Evolutionary conservation across 1,140 invertebrate species (phyloP).

Genomic region (Mylabris phalerata): DNA sequence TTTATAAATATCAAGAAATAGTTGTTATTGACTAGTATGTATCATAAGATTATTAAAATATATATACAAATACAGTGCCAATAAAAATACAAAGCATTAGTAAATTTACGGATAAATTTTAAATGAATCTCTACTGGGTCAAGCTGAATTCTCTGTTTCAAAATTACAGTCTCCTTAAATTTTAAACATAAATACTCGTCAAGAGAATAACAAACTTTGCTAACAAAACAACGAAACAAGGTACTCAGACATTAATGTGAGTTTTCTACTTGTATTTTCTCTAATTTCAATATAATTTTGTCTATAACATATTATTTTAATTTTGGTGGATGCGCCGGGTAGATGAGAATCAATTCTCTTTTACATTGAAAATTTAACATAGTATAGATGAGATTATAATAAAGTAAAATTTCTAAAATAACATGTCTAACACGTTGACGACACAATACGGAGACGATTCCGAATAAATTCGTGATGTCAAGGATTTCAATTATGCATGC

Average conservation of each 20-base stretch:
- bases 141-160: slow-evolving; percentile 2
- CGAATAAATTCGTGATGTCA: slow-evolving; percentile 12
- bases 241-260: slow-evolving; percentile 6
- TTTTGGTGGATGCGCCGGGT: neutral
- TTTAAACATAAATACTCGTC: neutral
- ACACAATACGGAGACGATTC: neutral
- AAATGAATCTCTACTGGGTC: slow-evolving; percentile 6
- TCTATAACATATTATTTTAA: neutral
- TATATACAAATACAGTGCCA: too few relatives aligned
- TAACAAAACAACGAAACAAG: neutral
- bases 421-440: neutral
- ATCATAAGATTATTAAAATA: too few relatives aligned
- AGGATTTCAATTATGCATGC: slow-evolving; percentile 15
- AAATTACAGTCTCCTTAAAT: slow-evolving; percentile 1
- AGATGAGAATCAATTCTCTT: neutral
- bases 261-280: neutral
- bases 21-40: too few relatives aligned
- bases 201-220: neutral
- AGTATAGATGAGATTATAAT: neutral
- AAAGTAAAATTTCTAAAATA: neutral
- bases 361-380: neutral
- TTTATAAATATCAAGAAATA: too few relatives aligned
- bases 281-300: neutral
- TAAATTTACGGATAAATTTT: slow-evolving; percentile 10
- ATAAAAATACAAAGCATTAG: neutral